A percentile compares a stretch with the other conserved stretches of the same genome.
phyloP scores from a whole-genome alignment of 2,888 invertebrate species.

The Byasa hedistus region DNA sequence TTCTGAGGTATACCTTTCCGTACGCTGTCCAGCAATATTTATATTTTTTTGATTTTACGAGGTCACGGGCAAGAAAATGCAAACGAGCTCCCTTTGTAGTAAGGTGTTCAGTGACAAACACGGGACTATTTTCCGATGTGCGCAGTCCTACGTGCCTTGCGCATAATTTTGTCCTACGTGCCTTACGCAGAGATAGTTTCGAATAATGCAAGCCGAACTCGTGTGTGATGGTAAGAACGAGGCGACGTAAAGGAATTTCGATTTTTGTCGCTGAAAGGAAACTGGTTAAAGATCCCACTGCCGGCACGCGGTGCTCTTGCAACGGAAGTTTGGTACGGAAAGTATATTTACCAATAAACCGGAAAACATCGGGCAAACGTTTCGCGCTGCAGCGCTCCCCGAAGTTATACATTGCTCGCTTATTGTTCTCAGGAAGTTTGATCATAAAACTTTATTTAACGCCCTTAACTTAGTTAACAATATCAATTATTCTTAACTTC shows the following conservation, averaged over 20 bases:
- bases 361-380: conserved; percentile 42
- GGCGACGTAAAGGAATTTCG: neutral
- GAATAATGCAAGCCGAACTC: neutral
- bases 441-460: conserved; percentile 60
- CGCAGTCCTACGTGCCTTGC: no score
- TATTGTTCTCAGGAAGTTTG: conserved; percentile 56
- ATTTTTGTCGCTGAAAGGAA: no score
- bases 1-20: no score
- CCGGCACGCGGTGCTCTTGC: conserved; percentile 30
- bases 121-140: no score
- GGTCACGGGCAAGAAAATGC: no score
- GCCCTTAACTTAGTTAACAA: conserved; percentile 45
- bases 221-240: neutral
- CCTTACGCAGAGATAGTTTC: conserved; percentile 36
- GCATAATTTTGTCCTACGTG: no score
- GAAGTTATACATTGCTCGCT: conserved; percentile 55
- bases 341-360: conserved; percentile 50
- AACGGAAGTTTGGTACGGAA: conserved; percentile 38
- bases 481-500: conserved; percentile 47
- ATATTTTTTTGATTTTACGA: no score
- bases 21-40: no score
- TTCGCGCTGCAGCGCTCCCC: conserved; percentile 44
- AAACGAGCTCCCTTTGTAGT: no score
- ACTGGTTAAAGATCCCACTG: neutral
- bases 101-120: no score